Base-by-base conservation (phyloP, 2,113 vertebrate species). In the Phainopepla nitens region DNA sequence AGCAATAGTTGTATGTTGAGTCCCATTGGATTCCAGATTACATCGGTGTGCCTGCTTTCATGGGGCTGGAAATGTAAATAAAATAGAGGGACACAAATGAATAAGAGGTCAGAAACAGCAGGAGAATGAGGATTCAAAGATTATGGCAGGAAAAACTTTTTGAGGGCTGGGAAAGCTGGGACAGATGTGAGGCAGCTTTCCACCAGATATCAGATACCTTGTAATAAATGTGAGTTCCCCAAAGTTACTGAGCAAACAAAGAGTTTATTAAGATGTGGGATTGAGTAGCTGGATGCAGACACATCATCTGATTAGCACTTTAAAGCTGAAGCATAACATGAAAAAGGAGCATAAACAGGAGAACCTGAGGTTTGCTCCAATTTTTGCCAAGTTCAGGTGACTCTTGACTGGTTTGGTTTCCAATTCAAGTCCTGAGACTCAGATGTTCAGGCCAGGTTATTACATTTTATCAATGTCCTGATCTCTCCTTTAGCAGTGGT, bases 1-100 rank as follows among this genome's bases (percentile, higher is more conserved):
- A 50, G 11, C 12, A 3, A 0, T 51, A 5, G 29, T 53, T 20
- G 18, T 33, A 1, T 53, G 8, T 16, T 44, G 65, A 41, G 29
- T 83, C 17, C 49, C 5, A 2, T 0, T 47, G 39, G 76, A 44
- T 61, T 76, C 50, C 21, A 4, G 24, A 4, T 86, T 28, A 15
- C 4, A 3, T 35, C 33, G 18, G 7, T 45, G 39, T 2, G 2
- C 6, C 6, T 42, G 47, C 75, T 85, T 82, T 64, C 14, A 2
- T 5, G 45, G 33, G 53, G n/a, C 54, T 60, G 56, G 14, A 68
- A 87, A 35, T 2, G 1, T 20, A 22, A 61, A 41, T 64, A 20
- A 31, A 71, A 31, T 18, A 27, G 21, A 39, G 18, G 29, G 4
- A 20, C 7, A n/a, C 6, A 0, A 7, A 1, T 8, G 35, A 68